Percentiles rank a stretch among this genome's conserved stretches.
Conservation (phyloP, 2,888 invertebrate species). For the Acleris laterana region DNA sequence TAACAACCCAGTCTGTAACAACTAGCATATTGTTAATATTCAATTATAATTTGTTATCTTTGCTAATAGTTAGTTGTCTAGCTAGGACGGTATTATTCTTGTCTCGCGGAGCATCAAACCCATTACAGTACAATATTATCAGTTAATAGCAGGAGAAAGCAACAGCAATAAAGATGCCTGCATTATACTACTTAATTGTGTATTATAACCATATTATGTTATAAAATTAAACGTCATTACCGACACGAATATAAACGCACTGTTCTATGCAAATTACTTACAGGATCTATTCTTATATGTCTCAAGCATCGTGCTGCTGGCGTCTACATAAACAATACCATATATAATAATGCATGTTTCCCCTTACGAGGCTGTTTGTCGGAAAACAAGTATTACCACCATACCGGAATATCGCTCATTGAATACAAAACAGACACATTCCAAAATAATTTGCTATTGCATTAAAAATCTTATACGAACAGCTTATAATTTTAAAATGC, state of each 20-base stretch:
- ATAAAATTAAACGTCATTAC: slow-evolving; percentile 4
- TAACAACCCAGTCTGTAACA: too few species aligned
- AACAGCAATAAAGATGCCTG: slow-evolving; percentile 16
- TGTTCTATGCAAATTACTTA: slow-evolving; percentile 12
- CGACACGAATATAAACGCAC: slow-evolving; percentile 14
- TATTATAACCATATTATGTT: slow-evolving; percentile 8
- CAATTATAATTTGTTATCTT: not conserved
- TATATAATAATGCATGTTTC: not conserved
- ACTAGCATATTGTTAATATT: too few species aligned
- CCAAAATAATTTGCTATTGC: too few species aligned
- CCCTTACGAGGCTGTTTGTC: too few species aligned
- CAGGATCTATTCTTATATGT: not conserved
- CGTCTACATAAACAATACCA: not conserved
- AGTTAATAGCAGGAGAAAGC: slow-evolving; percentile 18
- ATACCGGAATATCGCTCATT: too few species aligned
- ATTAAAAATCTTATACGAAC: too few species aligned
- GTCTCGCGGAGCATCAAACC: slow-evolving; percentile 1
- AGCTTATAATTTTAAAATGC: too few species aligned
- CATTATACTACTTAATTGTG: slow-evolving; percentile 7
- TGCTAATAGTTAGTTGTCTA: not conserved
- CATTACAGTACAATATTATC: slow-evolving; percentile 16
- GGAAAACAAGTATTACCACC: too few species aligned
- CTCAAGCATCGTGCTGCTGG: not conserved
- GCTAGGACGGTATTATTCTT: not conserved
- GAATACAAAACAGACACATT: too few species aligned